A percentile compares a stretch with the other conserved stretches of the same genome.
Conservation (phyloP, 2,888 invertebrate genomes). For the Mantis religiosa region DNA sequence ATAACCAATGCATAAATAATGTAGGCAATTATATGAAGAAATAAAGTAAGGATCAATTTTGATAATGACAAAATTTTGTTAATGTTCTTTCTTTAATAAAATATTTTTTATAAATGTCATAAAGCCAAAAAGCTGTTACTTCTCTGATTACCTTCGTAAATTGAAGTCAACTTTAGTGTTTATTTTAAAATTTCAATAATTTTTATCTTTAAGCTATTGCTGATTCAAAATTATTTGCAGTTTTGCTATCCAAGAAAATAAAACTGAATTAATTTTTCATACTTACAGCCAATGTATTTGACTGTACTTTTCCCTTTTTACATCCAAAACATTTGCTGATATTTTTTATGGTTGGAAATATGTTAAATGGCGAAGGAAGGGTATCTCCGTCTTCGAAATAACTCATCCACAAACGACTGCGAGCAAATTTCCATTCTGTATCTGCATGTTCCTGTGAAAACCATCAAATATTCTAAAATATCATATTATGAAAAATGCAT, state of each 20-base stretch:
- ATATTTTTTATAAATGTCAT: too few relatives aligned
- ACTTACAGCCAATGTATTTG: slow-evolving; percentile 57
- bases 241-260: neutral
- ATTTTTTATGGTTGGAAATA: slow-evolving; percentile 81
- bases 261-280: neutral
- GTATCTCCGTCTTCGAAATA: slow-evolving; percentile 92
- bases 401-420: slow-evolving; percentile 94
- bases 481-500: too few relatives aligned
- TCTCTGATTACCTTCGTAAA: too few relatives aligned
- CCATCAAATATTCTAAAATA: neutral
- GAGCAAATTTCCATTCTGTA: slow-evolving; percentile 95
- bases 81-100: too few relatives aligned
- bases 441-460: slow-evolving; percentile 79
- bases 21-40: too few relatives aligned
- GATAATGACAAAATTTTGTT: too few relatives aligned
- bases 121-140: too few relatives aligned
- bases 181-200: too few relatives aligned
- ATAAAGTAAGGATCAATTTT: too few relatives aligned
- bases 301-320: slow-evolving; percentile 47
- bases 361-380: slow-evolving; percentile 91
- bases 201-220: too few relatives aligned
- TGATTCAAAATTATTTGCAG: neutral
- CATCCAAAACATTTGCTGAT: slow-evolving; percentile 53
- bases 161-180: too few relatives aligned
- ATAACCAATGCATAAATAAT: too few relatives aligned